A percentile compares a stretch with the other conserved stretches of the same genome.
These are phyloP conservation scores for Mesitornis unicolor DNA, from an alignment of 2,113 vertebrate species.

Conservation along the genomic window DNA sequence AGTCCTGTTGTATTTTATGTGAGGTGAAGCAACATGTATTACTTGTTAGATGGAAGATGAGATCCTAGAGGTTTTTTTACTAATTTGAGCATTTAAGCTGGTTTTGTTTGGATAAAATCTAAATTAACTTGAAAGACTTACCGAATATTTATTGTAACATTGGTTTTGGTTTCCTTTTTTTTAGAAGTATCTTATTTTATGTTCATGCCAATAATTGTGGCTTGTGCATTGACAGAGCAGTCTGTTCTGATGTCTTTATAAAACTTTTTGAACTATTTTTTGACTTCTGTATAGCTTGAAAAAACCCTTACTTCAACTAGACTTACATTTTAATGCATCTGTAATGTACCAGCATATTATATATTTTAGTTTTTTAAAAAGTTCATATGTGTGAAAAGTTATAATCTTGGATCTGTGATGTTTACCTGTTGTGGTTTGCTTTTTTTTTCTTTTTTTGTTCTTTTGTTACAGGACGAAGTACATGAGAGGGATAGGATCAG, in stretches of 20 bases:
- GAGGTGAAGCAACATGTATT: background rate
- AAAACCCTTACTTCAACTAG: background rate
- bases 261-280: background rate
- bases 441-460: background rate
- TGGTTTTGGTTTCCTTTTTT: too few species aligned
- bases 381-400: background rate
- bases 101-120: background rate
- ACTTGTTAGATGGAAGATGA: background rate
- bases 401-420: background rate
- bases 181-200: background rate
- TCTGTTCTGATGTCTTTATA: background rate
- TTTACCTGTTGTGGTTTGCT: background rate
- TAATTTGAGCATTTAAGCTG: background rate
- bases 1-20: slow-evolving; percentile 6
- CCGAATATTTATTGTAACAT: background rate
- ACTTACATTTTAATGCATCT: background rate
- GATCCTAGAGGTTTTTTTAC: background rate
- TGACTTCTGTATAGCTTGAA: background rate
- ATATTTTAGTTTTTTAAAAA: background rate
- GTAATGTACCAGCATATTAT: background rate
- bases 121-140: background rate
- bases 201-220: background rate
- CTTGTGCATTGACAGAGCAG: background rate
- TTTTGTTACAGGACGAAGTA: slow-evolving; percentile 87
- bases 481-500: slow-evolving; percentile 94